phyloP scores from a whole-genome alignment of 1,140 invertebrate genomes.

The Caenorhabditis briggsae region DNA sequence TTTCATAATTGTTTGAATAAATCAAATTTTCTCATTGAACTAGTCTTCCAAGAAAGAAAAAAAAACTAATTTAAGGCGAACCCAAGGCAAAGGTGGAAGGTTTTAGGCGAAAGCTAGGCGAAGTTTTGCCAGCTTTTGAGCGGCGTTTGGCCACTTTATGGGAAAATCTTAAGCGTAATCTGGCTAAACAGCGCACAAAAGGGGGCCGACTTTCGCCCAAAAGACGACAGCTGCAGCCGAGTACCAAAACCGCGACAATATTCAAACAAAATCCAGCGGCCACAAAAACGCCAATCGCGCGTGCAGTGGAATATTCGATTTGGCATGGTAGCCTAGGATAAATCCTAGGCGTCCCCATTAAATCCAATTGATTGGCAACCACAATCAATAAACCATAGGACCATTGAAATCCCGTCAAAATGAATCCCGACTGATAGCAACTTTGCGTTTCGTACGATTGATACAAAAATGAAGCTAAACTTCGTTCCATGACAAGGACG shows the following conservation, averaged over 20 bases:
- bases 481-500: conserved; percentile 17
- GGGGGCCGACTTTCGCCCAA: too few species aligned
- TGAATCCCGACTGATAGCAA: conserved; percentile 35
- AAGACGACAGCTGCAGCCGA: too few species aligned
- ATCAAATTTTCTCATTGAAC: too few species aligned
- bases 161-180: too few species aligned
- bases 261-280: neutral
- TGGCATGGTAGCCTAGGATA: conserved; percentile 18
- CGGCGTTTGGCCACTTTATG: too few species aligned
- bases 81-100: too few species aligned
- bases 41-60: too few species aligned
- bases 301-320: conserved; percentile 35
- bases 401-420: conserved; percentile 28
- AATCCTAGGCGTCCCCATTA: neutral
- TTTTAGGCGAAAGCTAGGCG: too few species aligned
- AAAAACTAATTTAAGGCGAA: too few species aligned
- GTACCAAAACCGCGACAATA: conserved; percentile 17
- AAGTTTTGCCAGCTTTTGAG: too few species aligned
- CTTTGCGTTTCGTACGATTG: neutral
- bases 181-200: too few species aligned
- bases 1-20: too few species aligned
- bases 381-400: neutral
- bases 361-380: neutral
- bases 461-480: conserved; percentile 7
- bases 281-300: neutral